Evolutionary conservation across 1,140 invertebrate species (phyloP).

Genomic region (Micrasema minimum): DNA sequence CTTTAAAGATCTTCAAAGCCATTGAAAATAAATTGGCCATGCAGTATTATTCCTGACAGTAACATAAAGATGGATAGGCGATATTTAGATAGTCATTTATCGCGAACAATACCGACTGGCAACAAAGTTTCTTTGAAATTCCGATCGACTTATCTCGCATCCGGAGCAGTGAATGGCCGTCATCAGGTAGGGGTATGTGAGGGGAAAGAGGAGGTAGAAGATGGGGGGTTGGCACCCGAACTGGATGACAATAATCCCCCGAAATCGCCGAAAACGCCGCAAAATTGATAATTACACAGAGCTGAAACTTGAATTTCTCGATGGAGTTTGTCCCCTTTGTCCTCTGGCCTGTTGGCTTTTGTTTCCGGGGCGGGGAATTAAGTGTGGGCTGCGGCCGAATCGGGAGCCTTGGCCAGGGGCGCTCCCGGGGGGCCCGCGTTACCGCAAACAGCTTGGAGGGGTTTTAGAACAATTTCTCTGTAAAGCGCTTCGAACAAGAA

Average conservation of each 20-base stretch:
- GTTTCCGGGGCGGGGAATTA: slow-evolving; percentile 33
- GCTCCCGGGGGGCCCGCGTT: too few species aligned
- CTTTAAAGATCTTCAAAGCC: too few species aligned
- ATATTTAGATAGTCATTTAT: slow-evolving; percentile 5
- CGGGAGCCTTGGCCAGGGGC: slow-evolving; percentile 1
- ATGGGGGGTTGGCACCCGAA: background rate
- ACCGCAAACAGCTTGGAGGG: too few species aligned
- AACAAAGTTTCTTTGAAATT: slow-evolving; percentile 22
- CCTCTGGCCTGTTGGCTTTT: slow-evolving; percentile 23
- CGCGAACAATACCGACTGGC: slow-evolving; percentile 8
- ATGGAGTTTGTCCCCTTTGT: slow-evolving; percentile 30
- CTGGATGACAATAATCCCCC: slow-evolving; percentile 30
- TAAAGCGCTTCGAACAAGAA: too few species aligned
- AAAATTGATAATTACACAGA: slow-evolving; percentile 32
- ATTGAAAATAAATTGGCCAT: too few species aligned
- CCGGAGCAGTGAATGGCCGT: slow-evolving; percentile 10
- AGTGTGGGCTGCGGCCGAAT: too few species aligned
- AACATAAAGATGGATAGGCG: too few species aligned
- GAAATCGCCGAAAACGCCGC: slow-evolving; percentile 22
- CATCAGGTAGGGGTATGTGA: background rate
- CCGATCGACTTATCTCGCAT: background rate
- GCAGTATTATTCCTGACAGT: too few species aligned
- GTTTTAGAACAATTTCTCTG: too few species aligned
- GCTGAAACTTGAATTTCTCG: slow-evolving; percentile 34
- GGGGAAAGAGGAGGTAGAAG: background rate